These are phyloP conservation scores for Epizoanthus scotinus DNA, from an alignment of 92 coral and sea anemone genomes.

Conservation along the genomic window DNA sequence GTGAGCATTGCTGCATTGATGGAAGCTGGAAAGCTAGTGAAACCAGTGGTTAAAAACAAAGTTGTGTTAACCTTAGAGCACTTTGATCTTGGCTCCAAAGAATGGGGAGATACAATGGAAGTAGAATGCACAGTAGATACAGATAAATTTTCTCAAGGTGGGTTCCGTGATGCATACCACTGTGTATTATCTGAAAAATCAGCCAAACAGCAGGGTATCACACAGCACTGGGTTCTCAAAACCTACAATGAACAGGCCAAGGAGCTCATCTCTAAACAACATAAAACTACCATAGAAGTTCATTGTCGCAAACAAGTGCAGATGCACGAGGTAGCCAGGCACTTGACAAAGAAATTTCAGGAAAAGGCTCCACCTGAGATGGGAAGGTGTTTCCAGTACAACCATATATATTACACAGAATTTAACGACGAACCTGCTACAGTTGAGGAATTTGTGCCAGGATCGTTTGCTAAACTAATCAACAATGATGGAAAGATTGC, in stretches of 20 bases:
- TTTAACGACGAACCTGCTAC: constrained; percentile 58
- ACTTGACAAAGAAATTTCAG: constrained; percentile 49
- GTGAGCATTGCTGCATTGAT: constrained; percentile 61
- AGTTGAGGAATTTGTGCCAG: constrained; percentile 65
- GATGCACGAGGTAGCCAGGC: constrained; percentile 73
- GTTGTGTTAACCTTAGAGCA: constrained; percentile 55
- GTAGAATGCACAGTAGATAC: constrained; percentile 47
- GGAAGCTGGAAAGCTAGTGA: constrained; percentile 69
- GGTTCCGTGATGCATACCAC: constrained; percentile 50
- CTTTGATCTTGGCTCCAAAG: constrained; percentile 56
- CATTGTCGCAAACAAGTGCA: constrained; percentile 60
- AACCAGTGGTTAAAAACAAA: constrained; percentile 55
- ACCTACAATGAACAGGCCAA: constrained; percentile 46
- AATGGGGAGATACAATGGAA: constrained; percentile 61
- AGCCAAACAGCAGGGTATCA: neutral
- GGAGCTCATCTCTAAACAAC: constrained; percentile 38
- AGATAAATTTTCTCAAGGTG: constrained; percentile 67
- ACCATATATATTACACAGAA: constrained; percentile 54
- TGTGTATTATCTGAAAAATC: constrained; percentile 12
- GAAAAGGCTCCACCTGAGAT: constrained; percentile 48
- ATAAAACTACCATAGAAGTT: constrained; percentile 43
- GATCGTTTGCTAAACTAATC: constrained; percentile 57
- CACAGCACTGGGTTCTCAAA: constrained; percentile 55
- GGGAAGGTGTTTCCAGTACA: constrained; percentile 64
- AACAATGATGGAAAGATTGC: constrained; percentile 58